Evolutionary conservation across 1,140 invertebrate genomes (phyloP), one percentile per base, ranked within the genome.

Genomic region (Micrasema minimum): DNA sequence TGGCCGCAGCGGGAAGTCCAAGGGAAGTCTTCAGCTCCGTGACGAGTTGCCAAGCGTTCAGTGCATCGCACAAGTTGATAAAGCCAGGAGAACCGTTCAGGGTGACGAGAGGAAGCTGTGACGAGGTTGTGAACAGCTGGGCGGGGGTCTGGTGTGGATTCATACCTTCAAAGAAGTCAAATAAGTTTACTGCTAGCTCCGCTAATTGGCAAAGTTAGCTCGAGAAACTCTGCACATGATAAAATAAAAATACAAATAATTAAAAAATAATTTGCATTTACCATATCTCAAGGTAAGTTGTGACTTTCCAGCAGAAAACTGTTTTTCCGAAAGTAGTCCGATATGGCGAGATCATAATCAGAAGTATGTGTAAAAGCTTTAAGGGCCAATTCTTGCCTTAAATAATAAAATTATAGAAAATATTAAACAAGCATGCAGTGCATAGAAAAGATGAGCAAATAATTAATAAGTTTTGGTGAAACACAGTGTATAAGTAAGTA

Each of bases 71-170:
- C 0, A 99, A 87, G 81, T 99, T 99, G 70, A 99, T 98, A 78
- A 96, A 99, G 0, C 96, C 96, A 0, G 97, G 98, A 0, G 96
- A 92, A 23, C 97, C 97, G 84, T 99, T 99, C 1, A 99, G 75
- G 7, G 98, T 95, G 75, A 82, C 93, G 1, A 99, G 79, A 0
- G 98, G 98, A 50, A 99, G 84, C 50, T 93, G 87, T 16, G 91
- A 84, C 12, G 92, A 80, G 7, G 90, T 92, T 0, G 95, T 97
- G 80, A 90, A 97, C 0, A 99, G 83, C 79, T 99, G 96, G 0
- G 97, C 97, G 2, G 96, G 95, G 79, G 96, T 97, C 80, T 99
- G 97, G 79, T 99, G 97, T 0, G 97, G 97, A 83, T 99, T 99
- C 93, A 98, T 98, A 65, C 87, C 83, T 85, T 71, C 1, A 48